A percentile compares a stretch with the other conserved stretches of the same genome.
These are phyloP conservation scores for Sebastes reedi DNA, from an alignment of 2,797 vertebrate species.

Conservation along the genomic window DNA sequence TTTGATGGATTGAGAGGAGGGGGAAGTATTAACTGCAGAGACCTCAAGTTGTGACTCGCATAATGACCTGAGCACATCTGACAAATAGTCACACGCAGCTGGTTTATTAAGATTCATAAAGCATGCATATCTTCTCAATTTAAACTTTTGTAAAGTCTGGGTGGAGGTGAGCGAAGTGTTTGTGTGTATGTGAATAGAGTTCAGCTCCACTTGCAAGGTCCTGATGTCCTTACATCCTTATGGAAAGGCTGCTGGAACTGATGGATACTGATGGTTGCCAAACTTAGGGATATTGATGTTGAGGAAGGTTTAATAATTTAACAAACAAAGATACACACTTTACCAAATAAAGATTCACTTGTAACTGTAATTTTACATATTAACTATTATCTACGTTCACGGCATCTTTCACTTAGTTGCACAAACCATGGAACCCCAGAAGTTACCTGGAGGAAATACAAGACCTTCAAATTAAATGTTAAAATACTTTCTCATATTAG, in stretches of 20 bases:
- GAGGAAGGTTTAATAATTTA: background rate
- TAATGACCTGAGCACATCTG: constrained; percentile 57
- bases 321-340: background rate
- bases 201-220: constrained; percentile 11
- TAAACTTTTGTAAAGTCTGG: constrained; percentile 51
- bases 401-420: no score
- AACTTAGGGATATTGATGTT: background rate
- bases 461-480: background rate
- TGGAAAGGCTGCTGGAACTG: background rate
- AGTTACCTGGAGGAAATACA: background rate
- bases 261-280: background rate
- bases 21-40: constrained; percentile 54
- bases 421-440: background rate
- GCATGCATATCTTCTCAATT: constrained; percentile 34
- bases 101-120: constrained; percentile 53
- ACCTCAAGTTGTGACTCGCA: constrained; percentile 63
- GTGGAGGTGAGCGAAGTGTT: constrained; percentile 1
- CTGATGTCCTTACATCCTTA: background rate
- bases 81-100: constrained; percentile 35
- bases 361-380: background rate
- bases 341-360: background rate
- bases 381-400: no score
- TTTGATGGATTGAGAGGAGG: constrained; percentile 54
- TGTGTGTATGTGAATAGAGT: background rate
- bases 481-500: background rate